Percentiles rank a stretch among this genome's conserved stretches.
Conservation (phyloP, 2,888 invertebrate genomes). For the Glyphotaelius pellucidus region DNA sequence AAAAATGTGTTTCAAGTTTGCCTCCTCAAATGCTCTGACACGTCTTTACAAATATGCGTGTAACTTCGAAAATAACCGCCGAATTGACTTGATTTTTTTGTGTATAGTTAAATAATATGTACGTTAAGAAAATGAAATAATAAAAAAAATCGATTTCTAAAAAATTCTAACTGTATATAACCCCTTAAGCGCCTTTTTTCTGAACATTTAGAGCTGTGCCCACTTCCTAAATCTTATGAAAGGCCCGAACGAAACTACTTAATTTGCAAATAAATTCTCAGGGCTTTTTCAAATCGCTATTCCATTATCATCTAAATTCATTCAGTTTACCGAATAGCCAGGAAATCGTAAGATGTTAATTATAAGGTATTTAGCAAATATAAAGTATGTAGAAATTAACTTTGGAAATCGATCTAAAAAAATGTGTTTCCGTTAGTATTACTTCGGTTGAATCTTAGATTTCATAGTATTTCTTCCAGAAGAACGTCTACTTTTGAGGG, state of each 20-base stretch:
- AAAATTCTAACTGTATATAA: too few relatives aligned
- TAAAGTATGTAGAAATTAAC: neutral
- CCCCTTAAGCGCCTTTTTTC: neutral
- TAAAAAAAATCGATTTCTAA: too few relatives aligned
- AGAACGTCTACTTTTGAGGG: too few relatives aligned
- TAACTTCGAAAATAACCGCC: too few relatives aligned
- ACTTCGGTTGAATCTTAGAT: too few relatives aligned
- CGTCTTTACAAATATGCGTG: too few relatives aligned
- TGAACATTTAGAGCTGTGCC: neutral
- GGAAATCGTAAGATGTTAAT: neutral
- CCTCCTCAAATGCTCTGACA: too few relatives aligned
- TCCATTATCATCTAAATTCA: neutral
- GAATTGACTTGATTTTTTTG: too few relatives aligned
- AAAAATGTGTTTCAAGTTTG: too few relatives aligned
- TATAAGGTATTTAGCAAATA: neutral
- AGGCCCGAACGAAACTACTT: neutral
- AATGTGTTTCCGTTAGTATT: neutral
- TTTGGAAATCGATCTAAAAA: neutral
- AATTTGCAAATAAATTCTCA: neutral
- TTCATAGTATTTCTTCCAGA: too few relatives aligned
- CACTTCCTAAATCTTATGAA: neutral
- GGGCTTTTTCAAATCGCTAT: neutral
- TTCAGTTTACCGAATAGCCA: neutral
- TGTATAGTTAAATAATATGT: too few relatives aligned
- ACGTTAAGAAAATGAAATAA: too few relatives aligned